Evolutionary conservation across 2,888 invertebrate genomes (phyloP).

Genomic region (Limenitis camilla): DNA sequence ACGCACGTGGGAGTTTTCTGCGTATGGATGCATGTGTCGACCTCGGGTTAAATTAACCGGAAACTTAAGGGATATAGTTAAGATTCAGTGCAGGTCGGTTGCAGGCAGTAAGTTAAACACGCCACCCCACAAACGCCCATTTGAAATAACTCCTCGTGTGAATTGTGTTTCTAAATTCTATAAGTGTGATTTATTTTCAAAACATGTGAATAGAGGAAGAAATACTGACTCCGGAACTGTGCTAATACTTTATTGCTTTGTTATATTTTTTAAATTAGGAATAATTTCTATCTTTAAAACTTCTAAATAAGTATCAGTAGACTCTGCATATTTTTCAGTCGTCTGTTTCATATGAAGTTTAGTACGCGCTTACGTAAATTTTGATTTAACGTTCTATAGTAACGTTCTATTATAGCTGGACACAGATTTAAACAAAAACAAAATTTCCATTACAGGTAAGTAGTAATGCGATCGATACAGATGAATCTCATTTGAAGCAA

Average conservation of each 20-base stretch:
- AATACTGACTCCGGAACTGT: background rate
- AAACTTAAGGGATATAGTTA: slow-evolving; percentile 66
- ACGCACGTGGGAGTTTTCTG: slow-evolving; percentile 60
- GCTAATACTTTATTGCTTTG: background rate
- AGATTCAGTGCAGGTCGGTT: slow-evolving; percentile 58
- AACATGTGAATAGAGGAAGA: background rate
- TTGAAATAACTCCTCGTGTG: slow-evolving; percentile 8
- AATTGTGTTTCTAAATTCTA: slow-evolving; percentile 9
- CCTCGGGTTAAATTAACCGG: slow-evolving; percentile 68
- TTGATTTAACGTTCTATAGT: background rate
- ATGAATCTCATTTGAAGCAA: slow-evolving; percentile 49
- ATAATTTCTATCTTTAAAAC: too few species aligned
- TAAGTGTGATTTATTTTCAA: slow-evolving; percentile 1
- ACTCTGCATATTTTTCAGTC: too few species aligned
- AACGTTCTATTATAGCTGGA: background rate
- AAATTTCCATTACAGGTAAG: slow-evolving; percentile 39
- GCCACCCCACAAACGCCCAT: slow-evolving; percentile 8
- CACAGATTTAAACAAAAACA: slow-evolving; percentile 12
- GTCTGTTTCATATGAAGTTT: too few species aligned
- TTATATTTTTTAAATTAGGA: background rate
- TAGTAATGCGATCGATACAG: slow-evolving; percentile 52
- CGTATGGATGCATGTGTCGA: slow-evolving; percentile 56
- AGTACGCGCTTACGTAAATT: background rate
- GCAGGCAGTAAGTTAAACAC: slow-evolving; percentile 33
- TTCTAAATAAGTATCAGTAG: too few species aligned